These are phyloP conservation scores for Kryptolebias ocellatus DNA, from an alignment of 2,797 vertebrate genomes.

Conservation along the genomic window DNA sequence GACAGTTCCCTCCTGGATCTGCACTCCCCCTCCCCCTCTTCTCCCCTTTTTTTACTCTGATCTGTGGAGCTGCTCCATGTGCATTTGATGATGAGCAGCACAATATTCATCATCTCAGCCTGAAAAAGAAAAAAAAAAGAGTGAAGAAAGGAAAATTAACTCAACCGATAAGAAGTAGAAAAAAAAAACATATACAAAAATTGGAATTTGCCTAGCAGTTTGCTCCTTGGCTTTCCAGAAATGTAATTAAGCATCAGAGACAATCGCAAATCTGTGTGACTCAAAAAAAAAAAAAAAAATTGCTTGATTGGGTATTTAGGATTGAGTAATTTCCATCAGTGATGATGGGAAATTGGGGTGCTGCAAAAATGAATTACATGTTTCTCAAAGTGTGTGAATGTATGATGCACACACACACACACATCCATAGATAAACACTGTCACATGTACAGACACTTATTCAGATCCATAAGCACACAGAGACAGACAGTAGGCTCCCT, in stretches of 20 bases:
- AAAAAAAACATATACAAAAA: constrained; percentile 37
- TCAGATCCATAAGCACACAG: constrained; percentile 53
- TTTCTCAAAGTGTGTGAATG: constrained; percentile 17
- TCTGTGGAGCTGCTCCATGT: constrained; percentile 60
- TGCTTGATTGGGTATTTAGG: constrained; percentile 71
- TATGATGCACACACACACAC: constrained; percentile 15
- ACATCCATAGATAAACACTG: constrained; percentile 57
- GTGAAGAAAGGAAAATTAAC: constrained; percentile 44
- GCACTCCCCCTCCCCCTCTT: constrained; percentile 24
- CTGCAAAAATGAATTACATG: constrained; percentile 38
- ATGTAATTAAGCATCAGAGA: constrained; percentile 71
- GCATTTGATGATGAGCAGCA: constrained; percentile 69
- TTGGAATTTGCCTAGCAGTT: constrained; percentile 49
- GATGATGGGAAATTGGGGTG: constrained; percentile 73
- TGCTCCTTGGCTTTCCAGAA: constrained; percentile 62
- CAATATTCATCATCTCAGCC: constrained; percentile 66
- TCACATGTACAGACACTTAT: constrained; percentile 64
- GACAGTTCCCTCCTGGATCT: constrained; percentile 62
- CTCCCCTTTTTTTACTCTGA: constrained; percentile 46
- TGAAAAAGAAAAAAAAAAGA: constrained; percentile 12
- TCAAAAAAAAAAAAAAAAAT: constrained; percentile 40
- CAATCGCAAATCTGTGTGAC: constrained; percentile 59
- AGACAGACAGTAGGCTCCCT: constrained; percentile 75
- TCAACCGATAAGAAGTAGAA: not conserved
- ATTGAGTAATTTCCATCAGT: constrained; percentile 74